Base-by-base conservation (phyloP, 2,113 vertebrate species). In the Microtus montanus region DNA sequence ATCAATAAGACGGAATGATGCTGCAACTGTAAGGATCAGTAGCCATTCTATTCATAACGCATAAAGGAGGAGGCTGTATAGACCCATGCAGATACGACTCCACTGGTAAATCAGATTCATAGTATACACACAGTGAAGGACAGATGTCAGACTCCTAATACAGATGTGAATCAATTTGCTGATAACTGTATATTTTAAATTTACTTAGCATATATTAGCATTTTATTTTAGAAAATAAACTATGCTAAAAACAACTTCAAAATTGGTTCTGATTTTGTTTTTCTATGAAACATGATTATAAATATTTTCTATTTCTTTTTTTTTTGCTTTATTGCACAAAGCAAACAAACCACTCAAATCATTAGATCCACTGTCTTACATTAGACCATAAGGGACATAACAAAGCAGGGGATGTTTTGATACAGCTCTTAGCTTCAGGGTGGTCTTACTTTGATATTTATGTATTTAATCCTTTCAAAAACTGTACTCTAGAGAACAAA, bases 1-100 rank as follows among this genome's bases (percentile, higher is more conserved):
- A 24, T 38, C 64, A 30, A 33, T 79, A 93, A 82, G 5, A 28
- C 1, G 10, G 22, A 68, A 70, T n/a, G 9, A 79, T 14, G 1
- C 38, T 79, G 24, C 64, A 41, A 82, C 12, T 66, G 33, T 74
- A 14, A 73, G 52, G 19, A 5, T 64, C 38, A 66, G 15, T 78
- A 41, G 58, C 58, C 33, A 61, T 71, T 94, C 7, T 47, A n/a
- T 64, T 84, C 22, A 87, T 63, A 54, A 97, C 93, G 63, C 22
- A 49, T 47, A 74, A 13, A 19, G 41, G 85, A 89, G 83, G 33
- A 28, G 44, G 20, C 5, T 54, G 12, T 28, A 28, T 11, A 54
- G 9, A 17, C 4, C 28, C 47, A 33, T 5, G 19, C 6, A 24
- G 3, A 20, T 35, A 33, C 28, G 38, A 8, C 12, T 80, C 70